Base-by-base conservation (phyloP, 1,140 invertebrate species). In the Thaumetopoea pityocampa region DNA sequence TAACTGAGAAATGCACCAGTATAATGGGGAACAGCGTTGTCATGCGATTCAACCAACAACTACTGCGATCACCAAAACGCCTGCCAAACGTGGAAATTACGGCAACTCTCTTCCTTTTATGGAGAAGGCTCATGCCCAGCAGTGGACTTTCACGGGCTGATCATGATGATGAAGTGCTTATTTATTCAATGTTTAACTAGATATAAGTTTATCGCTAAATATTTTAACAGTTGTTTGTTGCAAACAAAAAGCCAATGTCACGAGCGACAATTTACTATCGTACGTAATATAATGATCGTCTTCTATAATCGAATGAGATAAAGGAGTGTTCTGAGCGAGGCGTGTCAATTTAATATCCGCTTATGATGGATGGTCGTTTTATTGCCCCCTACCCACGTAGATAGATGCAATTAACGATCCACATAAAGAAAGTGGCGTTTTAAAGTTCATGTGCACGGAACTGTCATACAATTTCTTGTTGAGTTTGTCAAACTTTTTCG, bases 281-380 rank as follows among this genome's bases (percentile, higher is more conserved):
- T 61, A 55, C 33, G 28, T 17, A 44, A 44, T 65, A 61, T 59
- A 51, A 54, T 53, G 41, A 51, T 33, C 24, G 49, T n/a, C n/a
- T n/a, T n/a, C n/a, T n/a, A n/a, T 69, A 71, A 73, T 66, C 58
- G 58, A 48, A 67, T 63, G 60, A 72, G 62, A 65, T 66, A 60
- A 52, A 41, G 37, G 60, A 59, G 60, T 55, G 63, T 53, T 56
- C 51, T 23, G 44, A 65, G 53, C 52, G 53, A 74, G 69, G 64
- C 71, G 73, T 76, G 71, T 78, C 77, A 67, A 69, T 74, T 74
- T 71, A 67, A 74, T 76, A 76, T 77, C 70, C 72, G 67, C 59
- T 54, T 52, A 56, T 74, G 69, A 74, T 77, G 53, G 66, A 74
- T 72, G 68, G 57, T 49, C 50, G 57, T 70, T 74, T 72, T 70